phyloP scores from a whole-genome alignment of 37 sponge, comb jelly and placozoan species.

The Mnemiopsis leidyi region DNA sequence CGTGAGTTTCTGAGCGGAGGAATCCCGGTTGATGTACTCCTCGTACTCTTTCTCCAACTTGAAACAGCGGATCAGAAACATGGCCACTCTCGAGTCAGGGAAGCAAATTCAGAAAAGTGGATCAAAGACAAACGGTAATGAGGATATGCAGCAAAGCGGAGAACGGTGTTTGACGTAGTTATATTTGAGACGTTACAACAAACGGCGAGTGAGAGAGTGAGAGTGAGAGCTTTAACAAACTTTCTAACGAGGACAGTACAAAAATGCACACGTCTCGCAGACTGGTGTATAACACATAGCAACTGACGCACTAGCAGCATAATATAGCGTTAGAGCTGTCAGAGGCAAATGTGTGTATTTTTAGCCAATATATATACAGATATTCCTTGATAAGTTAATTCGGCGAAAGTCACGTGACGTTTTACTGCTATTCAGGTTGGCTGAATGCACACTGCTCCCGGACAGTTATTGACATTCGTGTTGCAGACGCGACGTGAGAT shows the following conservation, averaged over 20 bases:
- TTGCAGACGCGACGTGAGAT: background rate
- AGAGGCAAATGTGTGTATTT: slow-evolving; percentile 15
- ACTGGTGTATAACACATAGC: background rate
- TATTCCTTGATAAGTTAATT: background rate
- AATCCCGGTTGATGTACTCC: background rate
- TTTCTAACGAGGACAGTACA: background rate
- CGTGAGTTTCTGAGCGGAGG: background rate
- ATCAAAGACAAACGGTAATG: no score
- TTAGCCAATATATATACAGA: background rate
- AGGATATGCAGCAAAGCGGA: no score
- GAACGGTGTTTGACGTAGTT: no score
- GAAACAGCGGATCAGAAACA: slow-evolving; percentile 40
- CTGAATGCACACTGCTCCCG: background rate
- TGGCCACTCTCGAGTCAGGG: no score
- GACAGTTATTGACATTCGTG: background rate
- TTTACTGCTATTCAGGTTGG: background rate
- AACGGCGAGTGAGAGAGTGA: background rate
- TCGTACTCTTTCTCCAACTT: slow-evolving; percentile 20
- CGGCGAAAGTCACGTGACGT: background rate
- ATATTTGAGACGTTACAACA: background rate
- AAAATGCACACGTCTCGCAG: background rate
- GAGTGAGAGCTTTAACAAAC: background rate
- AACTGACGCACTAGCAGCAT: background rate
- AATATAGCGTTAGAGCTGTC: background rate
- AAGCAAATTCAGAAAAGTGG: no score